Evolutionary conservation across 2,888 invertebrate species (phyloP), one percentile per base, ranked within the genome.

Genomic region (Drosophila maculinotata): DNA sequence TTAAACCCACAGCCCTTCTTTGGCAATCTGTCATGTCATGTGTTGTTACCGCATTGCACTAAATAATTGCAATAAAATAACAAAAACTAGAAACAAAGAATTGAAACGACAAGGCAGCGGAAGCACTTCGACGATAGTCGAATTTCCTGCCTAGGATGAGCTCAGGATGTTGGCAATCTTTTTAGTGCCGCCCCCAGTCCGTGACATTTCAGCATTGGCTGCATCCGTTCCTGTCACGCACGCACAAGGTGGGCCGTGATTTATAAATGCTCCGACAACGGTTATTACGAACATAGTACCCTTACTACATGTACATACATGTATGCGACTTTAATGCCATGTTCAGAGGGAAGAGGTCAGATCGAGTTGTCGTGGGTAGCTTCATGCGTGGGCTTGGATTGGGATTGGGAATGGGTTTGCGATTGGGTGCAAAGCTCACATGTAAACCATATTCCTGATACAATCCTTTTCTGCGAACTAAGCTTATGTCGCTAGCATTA

Each of bases 11-110:
- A n/a, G 12, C 35, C 42, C 28, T 35, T 58, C 58, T n/a, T 38
- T 26, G 51, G 23, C 83, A 68, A 85, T 80, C 79, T 76, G 77
- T 82, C 86, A 85, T 85, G 86, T 79, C 86, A 70, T 59, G 33
- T 69, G 28, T 12, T 54, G 31, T 20, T n/a, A 31, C 17, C 9
- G 28, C 53, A 47, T 47, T 58, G 54, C 38, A 39, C 60, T 47
- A 39, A 69, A 53, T 75, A 71, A 76, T 74, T 76, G 71, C 72
- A 54, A 52, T 39, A 59, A 59, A 53, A 53, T 36, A 62, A 39
- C 4, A 14, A 35, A 15, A 31, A 8, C 14, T 14, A 25, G 17
- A 45, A 35, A 49, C 48, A 57, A 65, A 30, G 49, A 66, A 71
- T 48, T 41, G 42, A 28, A 45, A 36, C 23, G 42, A 35, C 42